These are phyloP conservation scores for Yponomeuta malinellus DNA, from an alignment of 2,888 invertebrate genomes.

Conservation along the genomic window DNA sequence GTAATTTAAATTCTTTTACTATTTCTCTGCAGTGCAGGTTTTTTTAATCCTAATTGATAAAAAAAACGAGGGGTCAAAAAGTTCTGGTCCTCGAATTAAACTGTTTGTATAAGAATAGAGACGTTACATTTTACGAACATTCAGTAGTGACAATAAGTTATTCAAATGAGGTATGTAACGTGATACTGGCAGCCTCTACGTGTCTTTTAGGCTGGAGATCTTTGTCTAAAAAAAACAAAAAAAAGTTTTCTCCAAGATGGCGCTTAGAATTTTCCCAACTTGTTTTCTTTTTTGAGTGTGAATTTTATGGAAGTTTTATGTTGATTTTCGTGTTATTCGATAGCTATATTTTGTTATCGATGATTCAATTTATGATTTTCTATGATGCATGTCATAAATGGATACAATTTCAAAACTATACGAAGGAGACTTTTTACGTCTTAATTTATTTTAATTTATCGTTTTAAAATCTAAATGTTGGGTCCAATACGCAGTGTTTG, in stretches of 20 bases:
- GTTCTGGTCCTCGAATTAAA: background rate
- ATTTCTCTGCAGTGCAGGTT: too few relatives aligned
- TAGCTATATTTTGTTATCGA: background rate
- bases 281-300: background rate
- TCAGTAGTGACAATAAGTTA: slow-evolving; percentile 17
- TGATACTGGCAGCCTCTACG: slow-evolving; percentile 12
- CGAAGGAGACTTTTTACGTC: background rate
- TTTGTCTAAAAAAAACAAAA: slow-evolving; percentile 5
- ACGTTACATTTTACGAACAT: slow-evolving; percentile 10
- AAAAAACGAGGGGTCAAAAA: background rate
- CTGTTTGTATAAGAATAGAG: slow-evolving; percentile 14
- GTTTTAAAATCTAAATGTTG: too few relatives aligned
- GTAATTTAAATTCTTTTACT: too few relatives aligned
- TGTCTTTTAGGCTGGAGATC: slow-evolving; percentile 5
- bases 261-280: background rate
- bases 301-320: background rate
- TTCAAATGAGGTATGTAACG: slow-evolving; percentile 17
- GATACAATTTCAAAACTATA: background rate
- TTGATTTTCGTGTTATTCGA: background rate
- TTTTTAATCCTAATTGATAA: background rate
- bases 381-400: background rate
- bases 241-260: slow-evolving; percentile 10
- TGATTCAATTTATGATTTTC: background rate
- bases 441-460: background rate
- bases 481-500: too few relatives aligned